A percentile compares a stretch with the other conserved stretches of the same genome.
Conservation (phyloP, 1,140 invertebrate species). For the Dreissena rostriformis region DNA sequence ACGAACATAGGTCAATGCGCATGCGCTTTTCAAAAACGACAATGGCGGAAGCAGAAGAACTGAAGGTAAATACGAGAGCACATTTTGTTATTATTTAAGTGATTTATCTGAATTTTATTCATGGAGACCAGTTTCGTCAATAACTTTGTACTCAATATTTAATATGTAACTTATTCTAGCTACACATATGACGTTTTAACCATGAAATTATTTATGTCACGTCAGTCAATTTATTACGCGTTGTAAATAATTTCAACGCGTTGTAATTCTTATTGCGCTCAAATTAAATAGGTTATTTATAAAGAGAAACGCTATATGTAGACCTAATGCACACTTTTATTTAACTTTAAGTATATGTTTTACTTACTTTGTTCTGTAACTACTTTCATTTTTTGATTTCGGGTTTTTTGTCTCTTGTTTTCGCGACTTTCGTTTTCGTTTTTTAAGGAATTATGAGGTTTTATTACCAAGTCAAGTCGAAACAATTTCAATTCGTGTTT, state of each 20-base stretch:
- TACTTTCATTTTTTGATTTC: neutral
- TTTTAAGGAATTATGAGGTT: neutral
- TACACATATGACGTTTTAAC: too few species aligned
- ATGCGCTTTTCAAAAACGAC: conserved; percentile 27
- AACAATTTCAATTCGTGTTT: too few species aligned
- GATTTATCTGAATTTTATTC: too few species aligned
- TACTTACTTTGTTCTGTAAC: neutral
- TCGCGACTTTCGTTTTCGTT: neutral
- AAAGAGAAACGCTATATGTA: too few species aligned
- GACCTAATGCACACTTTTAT: too few species aligned
- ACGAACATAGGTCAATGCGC: conserved; percentile 40
- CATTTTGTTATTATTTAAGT: too few species aligned
- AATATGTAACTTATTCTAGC: too few species aligned
- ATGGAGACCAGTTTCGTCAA: too few species aligned
- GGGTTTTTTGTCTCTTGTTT: neutral
- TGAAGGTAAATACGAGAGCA: conserved; percentile 46
- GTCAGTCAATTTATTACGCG: conserved; percentile 40
- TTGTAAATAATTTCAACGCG: conserved; percentile 46
- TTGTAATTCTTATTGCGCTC: conserved; percentile 19
- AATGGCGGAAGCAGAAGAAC: conserved; percentile 62
- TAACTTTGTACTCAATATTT: too few species aligned
- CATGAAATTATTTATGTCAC: conserved; percentile 34
- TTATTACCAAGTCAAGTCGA: neutral
- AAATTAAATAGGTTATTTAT: too few species aligned
- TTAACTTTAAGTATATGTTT: too few species aligned